A percentile compares a stretch with the other conserved stretches of the same genome.
Conservation (phyloP, 2,797 vertebrate genomes). For the Kryptolebias ocellatus region DNA sequence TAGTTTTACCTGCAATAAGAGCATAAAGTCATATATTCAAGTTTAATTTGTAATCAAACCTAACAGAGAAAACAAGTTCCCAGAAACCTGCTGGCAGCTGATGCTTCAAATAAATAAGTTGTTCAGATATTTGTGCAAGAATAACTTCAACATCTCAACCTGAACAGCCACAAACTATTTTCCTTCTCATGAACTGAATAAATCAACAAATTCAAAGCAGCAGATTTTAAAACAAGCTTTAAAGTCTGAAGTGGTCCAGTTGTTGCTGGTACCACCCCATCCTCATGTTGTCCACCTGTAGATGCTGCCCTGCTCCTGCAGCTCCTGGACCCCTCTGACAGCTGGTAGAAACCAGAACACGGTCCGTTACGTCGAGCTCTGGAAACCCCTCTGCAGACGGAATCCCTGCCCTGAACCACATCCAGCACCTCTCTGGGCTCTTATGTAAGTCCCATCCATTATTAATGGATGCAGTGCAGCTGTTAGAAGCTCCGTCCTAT, state of each 20-base stretch:
- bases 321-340: background rate
- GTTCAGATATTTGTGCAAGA: no score
- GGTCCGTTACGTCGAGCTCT: constrained; percentile 7
- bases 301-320: background rate
- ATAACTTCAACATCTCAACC: no score
- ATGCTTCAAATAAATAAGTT: no score
- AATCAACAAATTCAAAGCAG: background rate
- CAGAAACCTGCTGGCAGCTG: no score
- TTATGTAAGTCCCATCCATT: constrained; percentile 68
- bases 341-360: background rate
- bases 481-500: constrained; percentile 38
- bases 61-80: no score
- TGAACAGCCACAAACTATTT: background rate
- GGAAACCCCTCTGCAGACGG: constrained; percentile 53
- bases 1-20: no score
- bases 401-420: constrained; percentile 52
- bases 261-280: no score
- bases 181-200: background rate
- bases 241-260: no score
- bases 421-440: constrained; percentile 23
- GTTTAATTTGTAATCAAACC: no score
- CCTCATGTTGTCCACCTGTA: background rate
- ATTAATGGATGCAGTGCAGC: constrained; percentile 58
- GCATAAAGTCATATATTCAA: no score
- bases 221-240: no score